These are phyloP conservation scores for Eulemur albifrons DNA, from an alignment of 2,797 vertebrate species.

Conservation along the genomic window DNA sequence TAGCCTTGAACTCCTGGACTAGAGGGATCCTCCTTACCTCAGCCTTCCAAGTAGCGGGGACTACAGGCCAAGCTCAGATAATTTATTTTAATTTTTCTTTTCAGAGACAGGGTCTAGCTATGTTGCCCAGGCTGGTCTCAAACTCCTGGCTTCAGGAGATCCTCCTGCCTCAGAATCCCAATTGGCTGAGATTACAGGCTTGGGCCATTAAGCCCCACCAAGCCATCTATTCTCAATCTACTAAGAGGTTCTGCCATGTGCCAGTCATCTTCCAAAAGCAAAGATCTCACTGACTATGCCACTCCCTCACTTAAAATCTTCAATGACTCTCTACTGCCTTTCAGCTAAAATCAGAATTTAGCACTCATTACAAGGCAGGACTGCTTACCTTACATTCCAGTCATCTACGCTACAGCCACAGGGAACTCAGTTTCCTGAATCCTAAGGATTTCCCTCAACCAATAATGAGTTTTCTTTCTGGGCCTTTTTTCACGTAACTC, in stretches of 20 bases:
- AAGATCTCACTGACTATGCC: neutral
- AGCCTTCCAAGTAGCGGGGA: neutral
- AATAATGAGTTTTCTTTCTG: neutral
- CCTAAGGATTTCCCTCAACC: neutral
- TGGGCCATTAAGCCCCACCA: neutral
- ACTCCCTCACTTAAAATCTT: slow-evolving; percentile 7
- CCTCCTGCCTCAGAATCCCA: neutral
- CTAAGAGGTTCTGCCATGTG: neutral
- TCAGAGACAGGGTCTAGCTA: neutral
- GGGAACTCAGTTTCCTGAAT: neutral
- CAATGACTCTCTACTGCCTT: neutral
- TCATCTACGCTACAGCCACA: neutral
- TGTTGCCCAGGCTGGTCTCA: neutral
- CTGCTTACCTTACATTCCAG: neutral
- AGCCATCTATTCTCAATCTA: neutral
- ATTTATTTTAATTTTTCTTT: neutral
- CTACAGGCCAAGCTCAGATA: neutral
- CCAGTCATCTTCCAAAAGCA: neutral
- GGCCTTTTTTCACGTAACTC: neutral
- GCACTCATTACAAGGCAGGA: neutral
- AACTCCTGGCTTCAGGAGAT: neutral
- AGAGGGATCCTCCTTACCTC: no score
- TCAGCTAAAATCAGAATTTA: slow-evolving; percentile 18
- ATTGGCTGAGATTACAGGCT: neutral
- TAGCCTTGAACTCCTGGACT: neutral